These are phyloP conservation scores for Tetramorium parvispinum DNA, from an alignment of 1,140 invertebrate species.

Conservation along the genomic window DNA sequence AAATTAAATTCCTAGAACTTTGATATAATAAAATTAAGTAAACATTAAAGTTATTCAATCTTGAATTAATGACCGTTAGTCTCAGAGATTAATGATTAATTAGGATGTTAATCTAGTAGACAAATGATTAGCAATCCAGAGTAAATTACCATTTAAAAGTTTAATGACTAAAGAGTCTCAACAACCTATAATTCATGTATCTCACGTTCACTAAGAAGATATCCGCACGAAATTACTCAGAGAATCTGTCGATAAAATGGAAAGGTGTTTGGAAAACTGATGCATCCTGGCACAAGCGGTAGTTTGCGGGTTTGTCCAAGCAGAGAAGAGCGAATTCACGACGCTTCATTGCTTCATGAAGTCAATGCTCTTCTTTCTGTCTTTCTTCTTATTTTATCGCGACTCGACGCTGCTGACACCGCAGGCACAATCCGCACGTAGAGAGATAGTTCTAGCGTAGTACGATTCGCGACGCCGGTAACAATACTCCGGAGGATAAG, in stretches of 20 bases:
- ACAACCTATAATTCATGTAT: neutral
- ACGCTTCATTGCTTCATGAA: slow-evolving; percentile 28
- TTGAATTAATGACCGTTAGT: neutral
- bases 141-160: neutral
- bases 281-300: neutral
- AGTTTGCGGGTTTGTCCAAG: slow-evolving; percentile 7
- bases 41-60: neutral
- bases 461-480: slow-evolving; percentile 67
- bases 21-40: neutral
- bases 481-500: slow-evolving; percentile 70
- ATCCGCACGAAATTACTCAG: neutral
- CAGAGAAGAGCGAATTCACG: slow-evolving; percentile 5
- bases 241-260: neutral
- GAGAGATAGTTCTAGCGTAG: slow-evolving; percentile 60
- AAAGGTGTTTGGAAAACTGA: neutral
- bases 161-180: neutral
- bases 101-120: neutral
- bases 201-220: neutral
- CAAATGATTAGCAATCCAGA: neutral
- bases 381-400: slow-evolving; percentile 60
- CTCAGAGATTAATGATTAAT: neutral
- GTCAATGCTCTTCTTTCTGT: neutral
- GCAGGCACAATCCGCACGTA: slow-evolving; percentile 61
- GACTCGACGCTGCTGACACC: slow-evolving; percentile 62
- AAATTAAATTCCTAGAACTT: neutral